A percentile compares a stretch with the other conserved stretches of the same genome.
phyloP scores from a whole-genome alignment of 2,797 vertebrate species.

The Silurus aristotelis region DNA sequence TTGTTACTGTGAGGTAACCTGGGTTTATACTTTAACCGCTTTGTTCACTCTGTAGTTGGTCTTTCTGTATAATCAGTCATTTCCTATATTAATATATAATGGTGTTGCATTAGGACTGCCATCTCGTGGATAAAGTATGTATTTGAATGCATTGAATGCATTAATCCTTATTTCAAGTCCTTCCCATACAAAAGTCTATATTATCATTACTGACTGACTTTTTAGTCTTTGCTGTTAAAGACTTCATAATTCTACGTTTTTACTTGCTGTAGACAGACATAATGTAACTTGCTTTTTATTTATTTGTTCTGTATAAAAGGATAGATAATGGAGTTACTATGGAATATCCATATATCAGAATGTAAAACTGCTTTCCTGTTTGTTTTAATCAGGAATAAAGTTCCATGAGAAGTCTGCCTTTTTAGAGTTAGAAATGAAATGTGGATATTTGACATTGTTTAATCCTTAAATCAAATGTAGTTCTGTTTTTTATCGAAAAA shows the following conservation, averaged over 20 bases:
- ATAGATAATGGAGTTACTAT: not conserved
- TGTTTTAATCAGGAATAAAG: not conserved
- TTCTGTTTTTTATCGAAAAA: not conserved
- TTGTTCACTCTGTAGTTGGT: not conserved
- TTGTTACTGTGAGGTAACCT: not conserved
- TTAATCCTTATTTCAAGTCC: not conserved
- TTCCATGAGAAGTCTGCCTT: no score
- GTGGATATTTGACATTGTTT: not conserved
- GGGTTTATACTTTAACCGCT: not conserved
- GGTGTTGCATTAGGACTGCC: slow-evolving; percentile 50
- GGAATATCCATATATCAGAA: not conserved
- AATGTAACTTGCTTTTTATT: not conserved
- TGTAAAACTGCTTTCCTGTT: not conserved
- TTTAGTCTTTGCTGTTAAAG: not conserved
- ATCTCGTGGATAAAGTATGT: slow-evolving; percentile 59
- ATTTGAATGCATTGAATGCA: slow-evolving; percentile 13
- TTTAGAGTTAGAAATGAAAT: not conserved
- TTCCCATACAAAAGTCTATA: not conserved
- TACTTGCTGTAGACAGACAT: not conserved
- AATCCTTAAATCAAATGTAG: not conserved
- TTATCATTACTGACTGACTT: not conserved
- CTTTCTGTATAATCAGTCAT: not conserved
- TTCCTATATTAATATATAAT: not conserved
- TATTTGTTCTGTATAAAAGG: not conserved
- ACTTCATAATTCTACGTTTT: not conserved